phyloP scores from a whole-genome alignment of 2,888 invertebrate genomes.

The Callosobruchus maculatus region DNA sequence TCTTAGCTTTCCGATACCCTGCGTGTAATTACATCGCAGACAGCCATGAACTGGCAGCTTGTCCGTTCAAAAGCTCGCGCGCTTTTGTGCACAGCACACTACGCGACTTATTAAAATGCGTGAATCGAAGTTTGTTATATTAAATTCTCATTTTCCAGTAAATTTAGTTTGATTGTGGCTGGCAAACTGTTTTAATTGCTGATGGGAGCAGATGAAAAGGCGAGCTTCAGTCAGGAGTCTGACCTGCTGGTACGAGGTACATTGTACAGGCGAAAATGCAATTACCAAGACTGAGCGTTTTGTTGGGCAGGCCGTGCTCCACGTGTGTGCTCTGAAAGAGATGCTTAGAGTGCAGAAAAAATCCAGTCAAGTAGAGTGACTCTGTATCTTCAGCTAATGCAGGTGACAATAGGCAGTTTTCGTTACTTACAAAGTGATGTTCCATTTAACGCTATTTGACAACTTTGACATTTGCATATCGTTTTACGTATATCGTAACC shows the following conservation, averaged over 20 bases:
- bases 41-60: not conserved
- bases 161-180: constrained; percentile 15
- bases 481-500: too few relatives aligned
- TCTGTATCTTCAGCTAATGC: too few relatives aligned
- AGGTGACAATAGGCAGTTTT: too few relatives aligned
- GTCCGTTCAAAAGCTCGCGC: not conserved
- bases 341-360: not conserved
- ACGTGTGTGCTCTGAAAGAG: not conserved
- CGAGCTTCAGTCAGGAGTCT: not conserved
- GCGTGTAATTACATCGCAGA: not conserved
- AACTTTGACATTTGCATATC: too few relatives aligned
- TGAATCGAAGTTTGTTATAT: constrained; percentile 15
- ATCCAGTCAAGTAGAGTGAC: too few relatives aligned
- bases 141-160: constrained; percentile 19
- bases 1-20: not conserved
- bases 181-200: constrained; percentile 17
- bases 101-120: constrained; percentile 14
- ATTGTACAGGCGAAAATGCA: not conserved
- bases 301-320: not conserved
- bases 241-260: not conserved
- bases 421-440: too few relatives aligned
- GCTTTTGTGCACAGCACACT: not conserved
- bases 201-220: not conserved
- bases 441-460: too few relatives aligned
- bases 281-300: not conserved